Evolutionary conservation across 2,888 invertebrate species (phyloP).

Genomic region (Polyommatus icarus): DNA sequence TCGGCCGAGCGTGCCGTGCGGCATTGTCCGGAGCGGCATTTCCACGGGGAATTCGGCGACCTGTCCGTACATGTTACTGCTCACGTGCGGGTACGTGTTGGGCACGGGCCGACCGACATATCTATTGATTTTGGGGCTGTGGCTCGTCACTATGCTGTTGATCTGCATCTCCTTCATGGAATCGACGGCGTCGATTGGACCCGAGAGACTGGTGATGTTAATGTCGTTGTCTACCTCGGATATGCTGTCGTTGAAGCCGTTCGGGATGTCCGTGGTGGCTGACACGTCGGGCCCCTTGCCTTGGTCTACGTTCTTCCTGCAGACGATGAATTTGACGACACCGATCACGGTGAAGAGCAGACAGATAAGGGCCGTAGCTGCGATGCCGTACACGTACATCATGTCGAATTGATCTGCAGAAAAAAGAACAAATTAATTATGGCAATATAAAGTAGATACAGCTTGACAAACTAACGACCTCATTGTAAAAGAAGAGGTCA

Average conservation of each 20-base stretch:
- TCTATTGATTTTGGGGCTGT: conserved; percentile 74
- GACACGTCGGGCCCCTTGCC: conserved; percentile 86
- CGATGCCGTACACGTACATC: conserved; percentile 90
- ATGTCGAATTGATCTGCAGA: conserved; percentile 87
- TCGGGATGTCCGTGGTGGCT: conserved; percentile 87
- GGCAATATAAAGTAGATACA: neutral
- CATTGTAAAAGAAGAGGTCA: too few relatives aligned
- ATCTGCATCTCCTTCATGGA: conserved; percentile 74
- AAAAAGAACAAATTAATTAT: conserved; percentile 32
- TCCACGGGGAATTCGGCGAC: conserved; percentile 76
- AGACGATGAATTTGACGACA: conserved; percentile 85
- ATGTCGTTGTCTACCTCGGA: conserved; percentile 91
- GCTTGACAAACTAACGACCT: too few relatives aligned
- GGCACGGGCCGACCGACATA: conserved; percentile 74
- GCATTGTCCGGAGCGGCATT: conserved; percentile 76
- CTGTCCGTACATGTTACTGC: conserved; percentile 78
- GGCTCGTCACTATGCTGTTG: conserved; percentile 58
- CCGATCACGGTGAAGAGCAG: conserved; percentile 86
- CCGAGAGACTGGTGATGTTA: conserved; percentile 84
- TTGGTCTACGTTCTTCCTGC: conserved; percentile 82
- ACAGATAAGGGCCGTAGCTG: conserved; percentile 86
- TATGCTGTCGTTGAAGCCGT: conserved; percentile 92
- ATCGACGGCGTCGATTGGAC: conserved; percentile 80
- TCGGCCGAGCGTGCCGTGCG: conserved; percentile 71
- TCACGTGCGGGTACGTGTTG: conserved; percentile 75